Evolutionary conservation across 2,113 vertebrate species (phyloP).

Genomic region (Perca flavescens): DNA sequence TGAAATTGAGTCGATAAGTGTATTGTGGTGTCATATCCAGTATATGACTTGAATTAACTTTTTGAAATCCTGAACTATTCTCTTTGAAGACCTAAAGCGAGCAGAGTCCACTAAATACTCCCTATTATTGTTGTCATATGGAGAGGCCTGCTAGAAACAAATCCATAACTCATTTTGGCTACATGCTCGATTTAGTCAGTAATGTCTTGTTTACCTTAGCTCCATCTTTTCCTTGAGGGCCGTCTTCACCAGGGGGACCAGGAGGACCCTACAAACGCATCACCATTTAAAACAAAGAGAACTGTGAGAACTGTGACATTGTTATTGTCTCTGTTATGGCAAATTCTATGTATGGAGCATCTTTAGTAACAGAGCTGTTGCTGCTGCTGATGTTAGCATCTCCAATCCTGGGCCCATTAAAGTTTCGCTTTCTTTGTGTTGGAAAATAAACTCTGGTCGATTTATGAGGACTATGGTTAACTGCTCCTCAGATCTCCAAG

Average conservation of each 20-base stretch:
- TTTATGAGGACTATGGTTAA: too few species aligned
- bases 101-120: neutral
- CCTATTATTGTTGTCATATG: neutral
- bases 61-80: neutral
- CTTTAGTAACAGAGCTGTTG: neutral
- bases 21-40: neutral
- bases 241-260: slow-evolving; percentile 93
- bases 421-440: too few species aligned
- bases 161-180: neutral
- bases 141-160: neutral
- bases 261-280: slow-evolving; percentile 87
- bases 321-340: neutral
- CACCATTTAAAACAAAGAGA: slow-evolving; percentile 12
- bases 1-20: neutral
- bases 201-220: slow-evolving; percentile 86
- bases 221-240: slow-evolving; percentile 95
- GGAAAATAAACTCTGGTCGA: too few species aligned
- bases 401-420: neutral
- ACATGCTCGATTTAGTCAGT: neutral
- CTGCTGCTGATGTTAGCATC: neutral
- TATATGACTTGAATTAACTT: neutral
- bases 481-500: too few species aligned
- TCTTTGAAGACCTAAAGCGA: neutral
- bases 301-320: neutral
- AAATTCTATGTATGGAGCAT: neutral